Evolutionary conservation across 2,888 invertebrate species (phyloP), one percentile per base, ranked within the genome.

Genomic region (Sturmia bella): DNA sequence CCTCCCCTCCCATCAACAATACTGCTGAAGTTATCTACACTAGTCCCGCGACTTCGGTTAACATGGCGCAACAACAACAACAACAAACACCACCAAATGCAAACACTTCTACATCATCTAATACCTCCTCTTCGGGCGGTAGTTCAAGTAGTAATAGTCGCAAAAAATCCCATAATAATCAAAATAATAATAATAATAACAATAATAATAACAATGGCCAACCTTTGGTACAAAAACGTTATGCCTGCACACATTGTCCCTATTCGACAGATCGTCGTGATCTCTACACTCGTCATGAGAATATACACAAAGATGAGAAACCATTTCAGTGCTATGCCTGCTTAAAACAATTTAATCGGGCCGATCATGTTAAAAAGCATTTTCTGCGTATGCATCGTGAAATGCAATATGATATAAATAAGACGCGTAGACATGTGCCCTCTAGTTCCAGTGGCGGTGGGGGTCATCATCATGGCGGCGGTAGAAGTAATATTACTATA

Each of bases 341-440:
- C 89, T 94, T 95, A 89, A 97, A 97, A 91, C 96, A 97, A 90
- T 98, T 98, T 92, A 98, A 97, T 91, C 93, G 97, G 66, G 97
- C 97, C 45, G 97, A 98, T 91, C 97, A 98, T 89, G 97, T 98
- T 56, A 98, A 98, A 91, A 98, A 98, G 88, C 97, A 98, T 91
- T 97, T 97, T 88, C 92, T 97, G 85, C 93, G 97, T 85, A 97
- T 98, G 96, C 97, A 98, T 89, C 93, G 97, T 52, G 97, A 97
- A 86, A 95, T 96, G 89, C 94, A 95, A 1, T 98, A 97, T 89
- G 97, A 97, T 88, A 92, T 96, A 76, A 95, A 96, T 87, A 94
- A 95, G 88, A 96, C 96, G 87, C 92, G 96, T 75, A 93, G 94
- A 0, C 90, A 89, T 82, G 87, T 90, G 9, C 84, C 89, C n/a